Conservation (phyloP, 2,888 invertebrate genomes). For the Amblyjoppa fuscipennis region DNA sequence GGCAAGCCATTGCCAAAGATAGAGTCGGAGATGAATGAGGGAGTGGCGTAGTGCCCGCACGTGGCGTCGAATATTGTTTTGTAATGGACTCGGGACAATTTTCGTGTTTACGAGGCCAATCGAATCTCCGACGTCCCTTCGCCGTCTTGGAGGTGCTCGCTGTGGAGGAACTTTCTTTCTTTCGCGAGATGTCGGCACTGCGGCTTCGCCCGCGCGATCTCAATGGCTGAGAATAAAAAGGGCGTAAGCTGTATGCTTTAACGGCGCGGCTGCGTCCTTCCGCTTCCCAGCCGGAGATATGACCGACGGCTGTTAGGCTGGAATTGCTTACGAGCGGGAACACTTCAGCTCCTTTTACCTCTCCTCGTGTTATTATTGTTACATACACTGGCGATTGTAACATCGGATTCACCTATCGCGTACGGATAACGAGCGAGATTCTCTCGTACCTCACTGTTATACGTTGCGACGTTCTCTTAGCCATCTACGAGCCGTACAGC, state of each 20-base stretch:
- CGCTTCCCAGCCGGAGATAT: not conserved
- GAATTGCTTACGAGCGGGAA: not conserved
- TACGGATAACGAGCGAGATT: constrained; percentile 20
- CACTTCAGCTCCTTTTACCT: not conserved
- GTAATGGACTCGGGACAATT: constrained; percentile 73
- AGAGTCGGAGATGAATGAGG: constrained; percentile 57
- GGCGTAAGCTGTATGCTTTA: too few species aligned
- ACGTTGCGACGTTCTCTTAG: not conserved
- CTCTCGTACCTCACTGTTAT: not conserved
- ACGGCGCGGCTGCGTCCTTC: too few species aligned
- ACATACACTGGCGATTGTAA: not conserved
- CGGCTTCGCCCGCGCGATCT: too few species aligned
- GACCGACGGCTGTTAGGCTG: not conserved
- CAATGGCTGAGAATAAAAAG: too few species aligned
- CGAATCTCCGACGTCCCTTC: constrained; percentile 53
- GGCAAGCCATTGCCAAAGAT: constrained; percentile 42
- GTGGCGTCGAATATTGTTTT: constrained; percentile 74
- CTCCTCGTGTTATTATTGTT: not conserved
- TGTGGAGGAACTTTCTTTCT: constrained; percentile 23
- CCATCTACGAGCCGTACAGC: not conserved
- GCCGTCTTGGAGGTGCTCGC: not conserved
- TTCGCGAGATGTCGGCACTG: not conserved
- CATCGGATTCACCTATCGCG: not conserved
- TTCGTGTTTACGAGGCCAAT: constrained; percentile 71
- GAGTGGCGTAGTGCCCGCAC: constrained; percentile 20